These are phyloP conservation scores for Trachurus trachurus DNA, from an alignment of 2,797 vertebrate species.

Conservation along the genomic window DNA sequence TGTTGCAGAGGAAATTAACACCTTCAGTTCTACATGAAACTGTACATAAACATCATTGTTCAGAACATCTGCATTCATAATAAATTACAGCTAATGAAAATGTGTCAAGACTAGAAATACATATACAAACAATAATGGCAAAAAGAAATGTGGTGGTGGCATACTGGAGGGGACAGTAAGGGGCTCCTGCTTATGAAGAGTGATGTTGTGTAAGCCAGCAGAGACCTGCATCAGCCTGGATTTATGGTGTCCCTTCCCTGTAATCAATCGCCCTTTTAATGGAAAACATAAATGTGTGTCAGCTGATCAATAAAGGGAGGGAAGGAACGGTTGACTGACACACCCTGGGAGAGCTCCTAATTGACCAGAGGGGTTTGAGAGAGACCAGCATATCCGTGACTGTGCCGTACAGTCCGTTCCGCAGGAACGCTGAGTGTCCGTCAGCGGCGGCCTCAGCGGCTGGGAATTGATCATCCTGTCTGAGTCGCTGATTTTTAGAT, in stretches of 20 bases:
- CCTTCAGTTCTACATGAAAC: slow-evolving; percentile 21
- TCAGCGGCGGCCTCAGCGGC: slow-evolving; percentile 9
- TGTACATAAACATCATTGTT: slow-evolving; percentile 5
- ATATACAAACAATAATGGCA: neutral
- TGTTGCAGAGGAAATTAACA: slow-evolving; percentile 44
- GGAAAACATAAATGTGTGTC: slow-evolving; percentile 85
- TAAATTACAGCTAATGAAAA: slow-evolving; percentile 11
- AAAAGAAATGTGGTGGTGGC: slow-evolving; percentile 17
- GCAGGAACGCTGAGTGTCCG: slow-evolving; percentile 19
- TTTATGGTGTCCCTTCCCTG: slow-evolving; percentile 59
- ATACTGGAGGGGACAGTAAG: slow-evolving; percentile 32
- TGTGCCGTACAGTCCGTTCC: neutral
- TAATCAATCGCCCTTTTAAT: slow-evolving; percentile 84
- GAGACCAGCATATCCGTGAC: slow-evolving; percentile 8
- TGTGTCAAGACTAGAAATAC: slow-evolving; percentile 8
- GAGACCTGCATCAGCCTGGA: slow-evolving; percentile 59
- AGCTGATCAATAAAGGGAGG: slow-evolving; percentile 82
- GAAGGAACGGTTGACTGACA: slow-evolving; percentile 72
- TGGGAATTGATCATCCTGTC: neutral
- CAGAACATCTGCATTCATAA: slow-evolving; percentile 15
- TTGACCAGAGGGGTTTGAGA: slow-evolving; percentile 53
- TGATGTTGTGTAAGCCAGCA: slow-evolving; percentile 49
- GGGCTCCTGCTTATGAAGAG: slow-evolving; percentile 53
- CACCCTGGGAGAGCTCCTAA: slow-evolving; percentile 71
- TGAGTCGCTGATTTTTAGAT: slow-evolving; percentile 9